A percentile compares a stretch with the other conserved stretches of the same genome.
Evolutionary conservation across 2,113 vertebrate species (phyloP).

Genomic region (Ahaetulla prasina): DNA sequence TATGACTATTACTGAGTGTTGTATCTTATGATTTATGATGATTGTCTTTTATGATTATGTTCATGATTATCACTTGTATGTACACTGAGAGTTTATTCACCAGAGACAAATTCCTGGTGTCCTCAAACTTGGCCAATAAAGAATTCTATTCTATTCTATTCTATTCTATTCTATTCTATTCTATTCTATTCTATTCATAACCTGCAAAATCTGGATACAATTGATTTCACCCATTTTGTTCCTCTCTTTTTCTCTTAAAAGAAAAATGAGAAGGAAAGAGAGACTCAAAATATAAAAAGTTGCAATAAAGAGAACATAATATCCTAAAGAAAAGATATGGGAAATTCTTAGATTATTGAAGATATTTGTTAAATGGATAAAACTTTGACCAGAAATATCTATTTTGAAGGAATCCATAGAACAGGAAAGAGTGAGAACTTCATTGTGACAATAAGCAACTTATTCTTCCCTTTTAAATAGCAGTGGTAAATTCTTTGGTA

Average conservation of each 20-base stretch:
- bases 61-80: not conserved
- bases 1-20: not conserved
- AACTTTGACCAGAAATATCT: slow-evolving; percentile 45
- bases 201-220: not conserved
- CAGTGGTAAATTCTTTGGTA: slow-evolving; percentile 14
- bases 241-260: not conserved
- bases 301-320: slow-evolving; percentile 14
- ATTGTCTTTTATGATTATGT: not conserved
- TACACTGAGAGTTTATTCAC: not conserved
- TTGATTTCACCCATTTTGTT: slow-evolving; percentile 2
- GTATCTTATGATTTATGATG: not conserved
- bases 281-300: slow-evolving; percentile 26
- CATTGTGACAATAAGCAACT: slow-evolving; percentile 34
- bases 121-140: not conserved
- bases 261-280: slow-evolving; percentile 2
- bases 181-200: not conserved
- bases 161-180: not conserved
- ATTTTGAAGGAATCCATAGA: slow-evolving; percentile 50
- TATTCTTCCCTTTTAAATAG: slow-evolving; percentile 28
- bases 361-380: slow-evolving; percentile 43
- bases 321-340: slow-evolving; percentile 47
- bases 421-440: not conserved
- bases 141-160: too few relatives aligned
- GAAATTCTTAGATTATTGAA: slow-evolving; percentile 61
- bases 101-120: not conserved